These are phyloP conservation scores for Synergus itoensis DNA, from an alignment of 2,888 invertebrate species.

Conservation along the genomic window DNA sequence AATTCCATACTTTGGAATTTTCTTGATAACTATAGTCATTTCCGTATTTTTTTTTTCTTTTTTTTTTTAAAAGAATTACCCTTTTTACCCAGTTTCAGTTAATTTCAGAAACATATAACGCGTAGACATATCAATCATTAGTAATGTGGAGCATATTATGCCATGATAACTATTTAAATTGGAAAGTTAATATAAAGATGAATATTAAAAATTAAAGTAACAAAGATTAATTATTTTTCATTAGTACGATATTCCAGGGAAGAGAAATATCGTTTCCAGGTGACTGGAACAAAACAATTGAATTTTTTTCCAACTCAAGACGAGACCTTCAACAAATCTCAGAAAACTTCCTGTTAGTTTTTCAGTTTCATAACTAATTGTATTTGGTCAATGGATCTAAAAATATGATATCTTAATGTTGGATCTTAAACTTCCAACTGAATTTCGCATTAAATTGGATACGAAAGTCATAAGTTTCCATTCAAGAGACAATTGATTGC, in stretches of 20 bases:
- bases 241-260: not conserved
- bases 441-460: not conserved
- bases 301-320: not conserved
- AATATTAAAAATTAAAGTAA: too few species aligned
- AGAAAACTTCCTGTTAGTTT: constrained; percentile 33
- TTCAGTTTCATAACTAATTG: not conserved
- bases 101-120: not conserved
- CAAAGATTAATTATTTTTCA: too few species aligned
- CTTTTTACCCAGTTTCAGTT: not conserved
- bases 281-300: not conserved
- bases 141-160: too few species aligned
- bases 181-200: too few species aligned
- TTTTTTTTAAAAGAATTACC: too few species aligned
- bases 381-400: not conserved
- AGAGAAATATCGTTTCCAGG: constrained; percentile 8
- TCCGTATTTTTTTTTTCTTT: too few species aligned
- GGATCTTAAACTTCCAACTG: not conserved
- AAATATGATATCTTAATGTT: not conserved
- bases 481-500: not conserved
- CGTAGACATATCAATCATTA: not conserved
- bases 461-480: not conserved
- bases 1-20: not conserved
- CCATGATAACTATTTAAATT: too few species aligned
- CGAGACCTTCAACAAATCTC: constrained; percentile 9
- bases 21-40: not conserved